Evolutionary conservation across 1,140 invertebrate genomes (phyloP).

Genomic region (Ceratina australensis): DNA sequence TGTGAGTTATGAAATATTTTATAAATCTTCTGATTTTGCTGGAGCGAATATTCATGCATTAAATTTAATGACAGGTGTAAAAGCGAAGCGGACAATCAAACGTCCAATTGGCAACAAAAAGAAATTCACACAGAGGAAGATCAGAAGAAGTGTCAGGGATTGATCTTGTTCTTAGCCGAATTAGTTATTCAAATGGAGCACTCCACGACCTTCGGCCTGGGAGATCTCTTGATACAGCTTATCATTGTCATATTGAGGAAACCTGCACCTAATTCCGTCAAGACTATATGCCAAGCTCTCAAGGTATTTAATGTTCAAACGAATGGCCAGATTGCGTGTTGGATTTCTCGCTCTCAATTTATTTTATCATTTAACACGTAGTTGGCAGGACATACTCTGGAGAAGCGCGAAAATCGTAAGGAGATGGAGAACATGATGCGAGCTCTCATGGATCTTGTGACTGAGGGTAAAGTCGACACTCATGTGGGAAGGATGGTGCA

Average conservation of each 20-base stretch:
- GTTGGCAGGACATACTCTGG: slow-evolving; percentile 75
- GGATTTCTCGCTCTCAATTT: neutral
- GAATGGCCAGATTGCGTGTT: neutral
- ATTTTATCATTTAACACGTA: slow-evolving; percentile 38
- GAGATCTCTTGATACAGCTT: slow-evolving; percentile 72
- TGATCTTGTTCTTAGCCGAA: slow-evolving; percentile 76
- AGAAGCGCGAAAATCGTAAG: slow-evolving; percentile 68
- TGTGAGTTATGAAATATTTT: slow-evolving; percentile 67
- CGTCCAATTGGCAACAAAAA: slow-evolving; percentile 65
- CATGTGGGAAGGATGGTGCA: slow-evolving; percentile 74
- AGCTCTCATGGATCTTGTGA: slow-evolving; percentile 72
- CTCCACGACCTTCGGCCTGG: slow-evolving; percentile 64
- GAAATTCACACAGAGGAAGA: slow-evolving; percentile 65
- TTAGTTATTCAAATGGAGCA: slow-evolving; percentile 76
- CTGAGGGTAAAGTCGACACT: slow-evolving; percentile 69
- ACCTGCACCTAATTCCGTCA: slow-evolving; percentile 75
- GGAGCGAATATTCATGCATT: neutral
- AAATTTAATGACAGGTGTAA: slow-evolving; percentile 66
- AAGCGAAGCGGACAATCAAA: slow-evolving; percentile 67
- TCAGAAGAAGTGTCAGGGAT: slow-evolving; percentile 74
- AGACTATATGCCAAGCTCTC: slow-evolving; percentile 78
- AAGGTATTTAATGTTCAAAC: slow-evolving; percentile 65
- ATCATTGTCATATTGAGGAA: slow-evolving; percentile 72
- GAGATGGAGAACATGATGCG: slow-evolving; percentile 77
- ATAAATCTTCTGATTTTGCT: too few relatives aligned